phyloP scores from a whole-genome alignment of 2,113 vertebrate species.

The Tretioscincus oriximinensis region DNA sequence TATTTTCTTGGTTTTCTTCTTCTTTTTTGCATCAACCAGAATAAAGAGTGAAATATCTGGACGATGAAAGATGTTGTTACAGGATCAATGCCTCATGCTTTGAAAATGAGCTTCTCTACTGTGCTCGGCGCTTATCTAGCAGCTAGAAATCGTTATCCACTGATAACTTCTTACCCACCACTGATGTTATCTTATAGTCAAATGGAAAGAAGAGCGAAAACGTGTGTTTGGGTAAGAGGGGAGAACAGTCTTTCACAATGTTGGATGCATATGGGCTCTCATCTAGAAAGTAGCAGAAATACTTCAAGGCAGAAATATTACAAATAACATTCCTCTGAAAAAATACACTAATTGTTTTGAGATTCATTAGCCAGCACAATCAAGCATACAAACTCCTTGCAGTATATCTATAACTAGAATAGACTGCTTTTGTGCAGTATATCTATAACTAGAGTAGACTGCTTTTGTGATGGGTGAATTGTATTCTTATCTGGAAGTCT shows the following conservation, averaged over 20 bases:
- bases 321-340: not conserved
- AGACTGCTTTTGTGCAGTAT: no score
- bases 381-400: not conserved
- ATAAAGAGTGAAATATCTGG: not conserved
- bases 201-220: constrained; percentile 43
- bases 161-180: constrained; percentile 43
- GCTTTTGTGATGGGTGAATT: no score
- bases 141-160: constrained; percentile 52
- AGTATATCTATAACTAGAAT: no score
- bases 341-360: no score
- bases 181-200: constrained; percentile 36
- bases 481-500: no score
- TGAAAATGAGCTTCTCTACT: constrained; percentile 47
- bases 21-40: not conserved
- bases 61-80: constrained; percentile 1
- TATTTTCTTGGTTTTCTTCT: not conserved
- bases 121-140: constrained; percentile 49
- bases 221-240: constrained; percentile 23
- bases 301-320: not conserved
- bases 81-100: constrained; percentile 36
- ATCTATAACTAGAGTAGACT: no score
- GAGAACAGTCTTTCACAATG: constrained; percentile 45
- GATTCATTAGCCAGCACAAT: not conserved
- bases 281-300: not conserved
- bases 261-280: constrained; percentile 17